Evolutionary conservation across 2,797 vertebrate genomes (phyloP).

Genomic region (Orientallactaga sibirica): DNA sequence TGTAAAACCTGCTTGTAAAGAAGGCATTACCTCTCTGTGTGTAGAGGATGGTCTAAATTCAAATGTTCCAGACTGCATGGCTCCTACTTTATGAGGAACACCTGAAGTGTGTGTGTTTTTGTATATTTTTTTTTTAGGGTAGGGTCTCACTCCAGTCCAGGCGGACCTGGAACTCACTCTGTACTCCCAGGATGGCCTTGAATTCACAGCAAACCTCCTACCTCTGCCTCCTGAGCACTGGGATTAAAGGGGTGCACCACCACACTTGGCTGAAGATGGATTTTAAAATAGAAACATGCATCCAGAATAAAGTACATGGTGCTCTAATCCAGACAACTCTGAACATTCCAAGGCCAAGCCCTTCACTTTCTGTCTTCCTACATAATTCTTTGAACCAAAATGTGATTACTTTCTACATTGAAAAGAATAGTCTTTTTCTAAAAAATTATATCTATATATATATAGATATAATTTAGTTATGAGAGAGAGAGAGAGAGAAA

Average conservation of each 20-base stretch:
- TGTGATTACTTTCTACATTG: background rate
- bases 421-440: background rate
- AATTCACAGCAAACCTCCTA: no score
- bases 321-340: no score
- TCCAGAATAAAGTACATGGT: background rate
- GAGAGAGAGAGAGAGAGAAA: no score
- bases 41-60: background rate
- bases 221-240: no score
- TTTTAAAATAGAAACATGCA: background rate
- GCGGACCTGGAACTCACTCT: no score
- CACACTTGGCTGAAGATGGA: background rate
- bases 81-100: background rate
- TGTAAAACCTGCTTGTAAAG: background rate
- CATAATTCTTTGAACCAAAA: background rate
- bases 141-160: no score
- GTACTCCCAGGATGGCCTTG: no score
- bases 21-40: no score
- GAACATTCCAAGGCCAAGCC: background rate
- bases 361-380: background rate
- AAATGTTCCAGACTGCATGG: background rate
- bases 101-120: background rate
- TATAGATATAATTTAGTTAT: no score
- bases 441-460: no score
- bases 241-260: no score
- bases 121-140: no score